Evolutionary conservation across 2,888 invertebrate genomes (phyloP).

Genomic region (Leucophenga maculata): DNA sequence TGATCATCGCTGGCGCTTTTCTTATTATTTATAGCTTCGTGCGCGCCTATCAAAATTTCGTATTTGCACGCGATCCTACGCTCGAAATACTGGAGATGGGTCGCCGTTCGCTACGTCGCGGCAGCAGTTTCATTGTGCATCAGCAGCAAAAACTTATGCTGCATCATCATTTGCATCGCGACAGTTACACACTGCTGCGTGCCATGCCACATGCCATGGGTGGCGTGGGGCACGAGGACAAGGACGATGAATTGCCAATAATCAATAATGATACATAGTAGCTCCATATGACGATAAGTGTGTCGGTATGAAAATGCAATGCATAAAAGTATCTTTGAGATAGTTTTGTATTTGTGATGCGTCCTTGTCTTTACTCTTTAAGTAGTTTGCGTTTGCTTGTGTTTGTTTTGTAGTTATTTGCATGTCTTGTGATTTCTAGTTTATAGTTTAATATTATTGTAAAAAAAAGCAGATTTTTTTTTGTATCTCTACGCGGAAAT

Average conservation of each 20-base stretch:
- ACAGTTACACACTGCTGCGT: slow-evolving; percentile 69
- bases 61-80: slow-evolving; percentile 78
- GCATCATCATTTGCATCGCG: slow-evolving; percentile 57
- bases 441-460: not conserved
- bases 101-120: slow-evolving; percentile 79
- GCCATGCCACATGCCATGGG: slow-evolving; percentile 54
- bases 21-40: slow-evolving; percentile 80
- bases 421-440: slow-evolving; percentile 34
- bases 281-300: slow-evolving; percentile 3
- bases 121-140: slow-evolving; percentile 72
- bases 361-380: too few species aligned
- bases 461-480: not conserved
- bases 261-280: slow-evolving; percentile 41
- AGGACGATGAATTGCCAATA: slow-evolving; percentile 60
- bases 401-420: slow-evolving; percentile 38
- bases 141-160: slow-evolving; percentile 68
- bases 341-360: too few species aligned
- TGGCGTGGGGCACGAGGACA: slow-evolving; percentile 49
- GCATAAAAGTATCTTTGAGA: too few species aligned
- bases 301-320: slow-evolving; percentile 9
- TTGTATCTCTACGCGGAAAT: slow-evolving; percentile 24
- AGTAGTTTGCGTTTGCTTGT: slow-evolving; percentile 53
- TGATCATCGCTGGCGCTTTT: slow-evolving; percentile 80
- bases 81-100: slow-evolving; percentile 85
- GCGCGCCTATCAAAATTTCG: slow-evolving; percentile 82